Evolutionary conservation across 2,797 vertebrate species (phyloP), one percentile per base, ranked within the genome.

Genomic region (Chloroceryle amazona): DNA sequence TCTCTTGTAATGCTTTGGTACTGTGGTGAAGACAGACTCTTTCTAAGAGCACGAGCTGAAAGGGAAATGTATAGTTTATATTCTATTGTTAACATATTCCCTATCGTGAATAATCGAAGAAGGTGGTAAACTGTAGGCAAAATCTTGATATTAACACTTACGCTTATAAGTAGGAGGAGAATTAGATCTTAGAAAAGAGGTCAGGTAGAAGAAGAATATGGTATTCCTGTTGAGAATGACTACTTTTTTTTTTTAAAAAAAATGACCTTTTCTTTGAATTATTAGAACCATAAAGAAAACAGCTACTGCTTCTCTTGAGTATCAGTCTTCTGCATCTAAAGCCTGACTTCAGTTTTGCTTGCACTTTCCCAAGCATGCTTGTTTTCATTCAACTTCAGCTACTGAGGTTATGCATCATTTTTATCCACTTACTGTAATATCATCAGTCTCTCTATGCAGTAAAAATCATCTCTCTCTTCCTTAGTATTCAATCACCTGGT

Each of bases 31-130:
- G 22, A 55, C 2, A 2, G 9, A 42, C 8, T 29, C 8, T 76
- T 60, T 9, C 39, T 37, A 88, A 80, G 20, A 71, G 14, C 29
- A 85, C 0, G 6, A 23, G 21, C 35, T 55, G 51, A 55, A 81
- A 55, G 35, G n/a, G 22, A 85, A 33, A 70, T 57, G 5, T 4
- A 16, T 35, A 66, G 20, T 0, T 0, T 8, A 10, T 28, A 13
- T 44, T 4, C 28, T 44, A 4, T 26, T 13, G 37, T 46, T 78
- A 47, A 33, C 5, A 11, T 60, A 11, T 44, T 68, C 35, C 22
- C n/a, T 58, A 8, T 67, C 29, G 15, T 9, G 5, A 70, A 54
- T 18, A 66, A 11, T 20, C 51, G 58, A 49, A 82, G 54, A 39
- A 65, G 8, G 28, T 35, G 17, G 26, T 83, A 68, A 81, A 62